phyloP scores from a whole-genome alignment of 2,888 invertebrate genomes.

The Spodoptera littoralis region DNA sequence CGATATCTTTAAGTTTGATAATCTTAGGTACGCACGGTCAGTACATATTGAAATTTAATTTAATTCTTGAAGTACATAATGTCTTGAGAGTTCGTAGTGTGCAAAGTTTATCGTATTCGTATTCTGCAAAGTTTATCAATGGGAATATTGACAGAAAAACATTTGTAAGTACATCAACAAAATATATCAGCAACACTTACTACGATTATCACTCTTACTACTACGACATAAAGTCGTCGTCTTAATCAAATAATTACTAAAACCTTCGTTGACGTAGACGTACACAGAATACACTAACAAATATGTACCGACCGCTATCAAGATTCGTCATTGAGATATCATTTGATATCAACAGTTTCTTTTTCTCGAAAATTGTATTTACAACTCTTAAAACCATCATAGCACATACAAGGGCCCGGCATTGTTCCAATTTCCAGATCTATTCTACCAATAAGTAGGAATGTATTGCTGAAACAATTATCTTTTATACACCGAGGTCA shows the following conservation, averaged over 20 bases:
- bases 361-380: slow-evolving; percentile 31
- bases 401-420: slow-evolving; percentile 21
- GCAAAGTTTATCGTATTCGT: too few relatives aligned
- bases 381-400: slow-evolving; percentile 10
- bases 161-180: too few relatives aligned
- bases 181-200: too few relatives aligned
- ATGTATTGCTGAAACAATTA: slow-evolving; percentile 30
- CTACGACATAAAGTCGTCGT: too few relatives aligned
- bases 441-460: slow-evolving; percentile 45
- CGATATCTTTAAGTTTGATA: slow-evolving; percentile 7
- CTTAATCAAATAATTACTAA: too few relatives aligned
- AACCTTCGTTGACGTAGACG: too few relatives aligned
- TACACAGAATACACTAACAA: not conserved
- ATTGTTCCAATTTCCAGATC: slow-evolving; percentile 31
- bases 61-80: too few relatives aligned
- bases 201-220: too few relatives aligned
- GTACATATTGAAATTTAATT: slow-evolving; percentile 11
- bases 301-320: slow-evolving; percentile 34
- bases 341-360: slow-evolving; percentile 16
- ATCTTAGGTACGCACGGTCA: slow-evolving; percentile 20
- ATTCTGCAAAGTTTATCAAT: too few relatives aligned
- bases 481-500: slow-evolving; percentile 1
- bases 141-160: too few relatives aligned
- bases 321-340: slow-evolving; percentile 1
- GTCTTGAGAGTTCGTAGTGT: too few relatives aligned